phyloP scores from a whole-genome alignment of 2,797 vertebrate species.

The Sylvia borin region DNA sequence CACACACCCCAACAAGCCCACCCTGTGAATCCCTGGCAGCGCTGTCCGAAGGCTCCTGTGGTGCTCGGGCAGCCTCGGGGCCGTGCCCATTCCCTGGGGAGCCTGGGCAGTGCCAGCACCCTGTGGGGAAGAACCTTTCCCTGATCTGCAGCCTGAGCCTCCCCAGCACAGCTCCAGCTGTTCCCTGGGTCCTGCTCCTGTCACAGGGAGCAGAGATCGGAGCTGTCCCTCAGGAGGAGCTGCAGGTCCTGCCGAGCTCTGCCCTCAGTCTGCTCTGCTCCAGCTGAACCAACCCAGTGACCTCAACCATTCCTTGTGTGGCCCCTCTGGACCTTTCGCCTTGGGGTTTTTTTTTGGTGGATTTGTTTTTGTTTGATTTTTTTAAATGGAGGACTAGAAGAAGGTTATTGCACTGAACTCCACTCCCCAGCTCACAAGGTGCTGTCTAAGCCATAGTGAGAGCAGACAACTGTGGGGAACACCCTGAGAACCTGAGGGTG shows the following conservation, averaged over 20 bases:
- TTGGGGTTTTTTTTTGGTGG: rapidly evolving
- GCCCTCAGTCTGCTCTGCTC: not conserved
- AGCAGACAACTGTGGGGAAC: not conserved
- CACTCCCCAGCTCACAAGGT: not conserved
- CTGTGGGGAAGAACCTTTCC: not conserved
- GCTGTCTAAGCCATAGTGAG: not conserved
- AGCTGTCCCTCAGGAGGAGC: not conserved
- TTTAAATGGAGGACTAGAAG: not conserved
- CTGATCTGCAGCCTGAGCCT: not conserved
- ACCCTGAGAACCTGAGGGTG: rapidly evolving
- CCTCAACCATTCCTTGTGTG: not conserved
- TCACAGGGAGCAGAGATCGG: not conserved
- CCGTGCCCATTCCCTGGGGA: not conserved
- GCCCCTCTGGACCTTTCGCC: not conserved
- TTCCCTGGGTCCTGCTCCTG: not conserved
- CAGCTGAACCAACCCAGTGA: not conserved
- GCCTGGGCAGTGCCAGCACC: not conserved
- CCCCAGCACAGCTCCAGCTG: not conserved
- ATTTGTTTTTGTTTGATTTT: not conserved
- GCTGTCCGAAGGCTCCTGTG: rapidly evolving
- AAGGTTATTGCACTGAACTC: not conserved
- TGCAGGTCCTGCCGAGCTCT: not conserved
- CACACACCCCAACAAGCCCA: not conserved
- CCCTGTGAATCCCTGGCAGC: rapidly evolving
- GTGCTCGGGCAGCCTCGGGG: not conserved